phyloP scores from a whole-genome alignment of 2,888 invertebrate genomes.

The Drosophila glabriapex region DNA sequence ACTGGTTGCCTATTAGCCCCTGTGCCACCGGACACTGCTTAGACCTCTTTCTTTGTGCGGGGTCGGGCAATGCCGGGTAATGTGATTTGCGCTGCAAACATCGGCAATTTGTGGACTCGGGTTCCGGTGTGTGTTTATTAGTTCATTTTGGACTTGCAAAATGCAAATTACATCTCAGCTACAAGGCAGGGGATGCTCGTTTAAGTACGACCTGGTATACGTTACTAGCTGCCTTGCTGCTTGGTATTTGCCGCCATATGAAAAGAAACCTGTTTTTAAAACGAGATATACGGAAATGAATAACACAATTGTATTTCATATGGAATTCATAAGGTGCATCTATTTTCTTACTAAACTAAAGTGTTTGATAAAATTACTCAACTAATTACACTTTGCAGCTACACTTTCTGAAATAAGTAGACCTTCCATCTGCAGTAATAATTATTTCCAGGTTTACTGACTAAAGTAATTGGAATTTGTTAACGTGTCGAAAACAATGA shows the following conservation, averaged over 20 bases:
- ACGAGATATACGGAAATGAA: neutral
- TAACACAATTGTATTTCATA: neutral
- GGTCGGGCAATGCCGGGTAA: conserved; percentile 29
- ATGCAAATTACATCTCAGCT: conserved; percentile 61
- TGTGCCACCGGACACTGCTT: conserved; percentile 46
- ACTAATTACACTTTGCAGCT: neutral
- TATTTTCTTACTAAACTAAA: neutral
- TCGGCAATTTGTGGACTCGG: conserved; percentile 72
- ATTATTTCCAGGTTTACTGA: neutral
- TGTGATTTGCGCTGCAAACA: conserved; percentile 54
- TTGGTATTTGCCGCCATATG: neutral
- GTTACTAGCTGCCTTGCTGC: neutral
- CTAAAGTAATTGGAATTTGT: neutral
- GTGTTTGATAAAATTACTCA: neutral
- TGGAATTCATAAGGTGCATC: neutral
- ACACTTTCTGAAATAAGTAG: neutral
- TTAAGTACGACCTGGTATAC: neutral
- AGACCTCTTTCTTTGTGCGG: conserved; percentile 37
- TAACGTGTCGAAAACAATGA: neutral
- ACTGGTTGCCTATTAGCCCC: conserved; percentile 67
- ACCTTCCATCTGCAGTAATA: neutral
- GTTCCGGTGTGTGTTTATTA: conserved; percentile 72
- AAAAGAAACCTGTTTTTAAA: neutral
- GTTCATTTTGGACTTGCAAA: conserved; percentile 60
- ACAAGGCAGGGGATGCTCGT: conserved; percentile 1